phyloP scores from a whole-genome alignment of 2,113 vertebrate species.

The Rhegmatorhina hoffmannsi region DNA sequence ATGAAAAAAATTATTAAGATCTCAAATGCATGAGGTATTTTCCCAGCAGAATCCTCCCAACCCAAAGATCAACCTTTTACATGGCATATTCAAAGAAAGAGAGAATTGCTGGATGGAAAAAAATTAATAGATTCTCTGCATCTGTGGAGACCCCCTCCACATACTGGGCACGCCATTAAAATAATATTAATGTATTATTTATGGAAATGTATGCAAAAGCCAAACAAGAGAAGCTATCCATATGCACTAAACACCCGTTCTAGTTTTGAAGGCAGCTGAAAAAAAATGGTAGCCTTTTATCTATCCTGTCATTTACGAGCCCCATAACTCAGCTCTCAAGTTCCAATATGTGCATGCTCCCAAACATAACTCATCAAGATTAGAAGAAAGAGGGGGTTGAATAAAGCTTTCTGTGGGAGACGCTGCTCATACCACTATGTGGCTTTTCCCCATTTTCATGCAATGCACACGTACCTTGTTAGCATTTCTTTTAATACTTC shows the following conservation, averaged over 20 bases:
- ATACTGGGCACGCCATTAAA: not conserved
- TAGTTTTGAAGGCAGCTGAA: not conserved
- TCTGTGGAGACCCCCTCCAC: not conserved
- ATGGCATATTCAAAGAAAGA: not conserved
- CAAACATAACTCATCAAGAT: not conserved
- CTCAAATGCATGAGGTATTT: not conserved
- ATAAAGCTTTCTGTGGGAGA: not conserved
- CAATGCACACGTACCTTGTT: not conserved
- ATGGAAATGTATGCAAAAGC: constrained; percentile 36
- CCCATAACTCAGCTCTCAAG: not conserved
- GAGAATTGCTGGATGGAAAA: not conserved
- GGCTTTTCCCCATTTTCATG: not conserved
- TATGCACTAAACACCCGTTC: not conserved
- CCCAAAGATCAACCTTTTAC: not conserved
- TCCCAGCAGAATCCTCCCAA: not conserved
- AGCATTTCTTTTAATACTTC: not conserved
- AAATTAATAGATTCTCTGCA: not conserved
- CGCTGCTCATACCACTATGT: not conserved
- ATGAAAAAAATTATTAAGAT: not conserved
- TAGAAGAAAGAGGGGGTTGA: not conserved
- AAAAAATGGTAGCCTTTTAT: not conserved
- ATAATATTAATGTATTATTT: not conserved
- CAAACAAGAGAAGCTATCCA: not conserved
- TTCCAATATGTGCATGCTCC: not conserved
- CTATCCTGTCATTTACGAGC: not conserved